Evolutionary conservation across 2,113 vertebrate genomes (phyloP).

Genomic region (Amblyornis subalaris): DNA sequence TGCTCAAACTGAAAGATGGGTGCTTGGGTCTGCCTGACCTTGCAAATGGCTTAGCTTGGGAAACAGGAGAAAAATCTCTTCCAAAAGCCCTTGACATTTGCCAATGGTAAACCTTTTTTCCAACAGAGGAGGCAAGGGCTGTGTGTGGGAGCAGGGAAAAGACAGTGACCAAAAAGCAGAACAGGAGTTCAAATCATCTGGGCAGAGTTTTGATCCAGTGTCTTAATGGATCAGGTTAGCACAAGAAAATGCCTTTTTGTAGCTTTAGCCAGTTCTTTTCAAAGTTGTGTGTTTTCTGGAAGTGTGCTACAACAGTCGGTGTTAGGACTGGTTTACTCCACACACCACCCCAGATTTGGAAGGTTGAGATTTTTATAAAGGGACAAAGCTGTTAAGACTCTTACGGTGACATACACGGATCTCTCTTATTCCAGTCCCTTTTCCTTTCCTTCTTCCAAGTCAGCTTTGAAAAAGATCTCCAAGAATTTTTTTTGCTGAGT

Average conservation of each 20-base stretch:
- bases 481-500: not conserved
- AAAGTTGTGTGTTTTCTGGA: not conserved
- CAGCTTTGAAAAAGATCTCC: not conserved
- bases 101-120: not conserved
- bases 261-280: not conserved
- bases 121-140: not conserved
- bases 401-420: not conserved
- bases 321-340: not conserved
- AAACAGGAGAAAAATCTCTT: not conserved
- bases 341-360: not conserved
- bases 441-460: not conserved
- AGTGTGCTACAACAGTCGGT: not conserved
- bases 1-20: not conserved
- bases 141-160: rapidly evolving
- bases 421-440: not conserved
- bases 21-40: not conserved
- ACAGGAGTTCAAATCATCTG: not conserved
- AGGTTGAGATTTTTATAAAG: not conserved
- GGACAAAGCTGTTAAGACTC: not conserved
- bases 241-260: not conserved
- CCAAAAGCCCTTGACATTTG: not conserved
- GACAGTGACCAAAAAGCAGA: not conserved
- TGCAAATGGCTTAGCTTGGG: not conserved
- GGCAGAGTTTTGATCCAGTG: not conserved
- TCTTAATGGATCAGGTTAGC: not conserved